Percentiles rank a stretch among this genome's conserved stretches.
Evolutionary conservation across 2,888 invertebrate species (phyloP).

Genomic region (Cremastinae sp.): DNA sequence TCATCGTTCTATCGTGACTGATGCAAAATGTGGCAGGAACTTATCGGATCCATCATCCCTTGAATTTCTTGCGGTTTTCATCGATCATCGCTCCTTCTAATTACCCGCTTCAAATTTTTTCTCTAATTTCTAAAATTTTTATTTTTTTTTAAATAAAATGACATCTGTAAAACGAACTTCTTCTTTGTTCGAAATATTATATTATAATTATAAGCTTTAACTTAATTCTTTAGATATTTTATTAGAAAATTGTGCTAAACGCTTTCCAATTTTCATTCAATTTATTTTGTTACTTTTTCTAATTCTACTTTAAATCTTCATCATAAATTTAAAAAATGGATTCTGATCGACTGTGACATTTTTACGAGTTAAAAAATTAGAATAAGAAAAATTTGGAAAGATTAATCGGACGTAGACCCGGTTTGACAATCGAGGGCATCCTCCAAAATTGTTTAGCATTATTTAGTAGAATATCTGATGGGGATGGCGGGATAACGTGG

Average conservation of each 20-base stretch:
- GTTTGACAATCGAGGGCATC: neutral
- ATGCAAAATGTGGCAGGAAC: neutral
- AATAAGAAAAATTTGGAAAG: neutral
- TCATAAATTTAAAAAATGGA: too few relatives aligned
- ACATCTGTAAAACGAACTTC: too few relatives aligned
- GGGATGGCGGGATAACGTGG: slow-evolving; percentile 19
- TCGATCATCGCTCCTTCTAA: neutral
- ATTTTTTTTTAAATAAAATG: too few relatives aligned
- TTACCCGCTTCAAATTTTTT: neutral
- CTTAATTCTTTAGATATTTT: too few relatives aligned
- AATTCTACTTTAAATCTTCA: too few relatives aligned
- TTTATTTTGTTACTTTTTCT: too few relatives aligned
- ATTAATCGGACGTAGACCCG: neutral
- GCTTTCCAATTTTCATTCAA: too few relatives aligned
- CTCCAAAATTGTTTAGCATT: slow-evolving; percentile 2
- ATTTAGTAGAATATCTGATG: slow-evolving; percentile 25
- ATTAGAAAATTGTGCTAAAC: too few relatives aligned
- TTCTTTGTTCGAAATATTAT: too few relatives aligned
- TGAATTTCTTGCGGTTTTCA: slow-evolving; percentile 15
- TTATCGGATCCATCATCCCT: slow-evolving; percentile 24
- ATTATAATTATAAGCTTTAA: too few relatives aligned
- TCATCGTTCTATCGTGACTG: slow-evolving; percentile 6
- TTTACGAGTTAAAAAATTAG: too few relatives aligned
- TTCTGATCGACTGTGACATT: too few relatives aligned
- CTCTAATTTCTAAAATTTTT: neutral